Conservation (phyloP, 2,113 vertebrate genomes). For the Corapipo altera region DNA sequence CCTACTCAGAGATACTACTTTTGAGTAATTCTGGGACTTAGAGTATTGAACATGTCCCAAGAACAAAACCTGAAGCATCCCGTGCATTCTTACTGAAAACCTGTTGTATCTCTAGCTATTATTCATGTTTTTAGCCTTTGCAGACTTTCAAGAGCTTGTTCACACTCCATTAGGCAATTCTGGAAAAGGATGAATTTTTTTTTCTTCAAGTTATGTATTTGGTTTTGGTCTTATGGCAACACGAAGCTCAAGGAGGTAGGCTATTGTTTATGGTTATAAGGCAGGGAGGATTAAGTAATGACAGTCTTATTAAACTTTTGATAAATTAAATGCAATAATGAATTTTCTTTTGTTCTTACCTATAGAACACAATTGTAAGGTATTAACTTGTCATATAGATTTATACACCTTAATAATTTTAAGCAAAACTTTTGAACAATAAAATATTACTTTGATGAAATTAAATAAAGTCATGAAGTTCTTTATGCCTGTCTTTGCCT, state of each 20-base stretch:
- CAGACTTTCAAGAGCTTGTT: slow-evolving; percentile 15
- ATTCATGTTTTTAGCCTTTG: neutral
- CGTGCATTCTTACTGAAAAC: neutral
- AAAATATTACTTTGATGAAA: slow-evolving; percentile 49
- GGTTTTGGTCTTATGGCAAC: slow-evolving; percentile 44
- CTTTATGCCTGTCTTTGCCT: neutral
- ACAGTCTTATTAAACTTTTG: slow-evolving; percentile 75
- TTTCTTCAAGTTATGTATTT: slow-evolving; percentile 46
- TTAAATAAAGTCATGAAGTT: neutral
- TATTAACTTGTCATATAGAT: slow-evolving; percentile 72
- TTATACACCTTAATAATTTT: slow-evolving; percentile 71
- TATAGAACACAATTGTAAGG: slow-evolving; percentile 51
- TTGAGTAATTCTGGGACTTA: slow-evolving; percentile 1
- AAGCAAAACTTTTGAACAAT: slow-evolving; percentile 59
- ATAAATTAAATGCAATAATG: slow-evolving; percentile 74
- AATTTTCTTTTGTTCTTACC: slow-evolving; percentile 77
- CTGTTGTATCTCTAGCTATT: neutral
- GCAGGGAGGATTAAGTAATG: slow-evolving; percentile 56
- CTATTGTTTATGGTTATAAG: slow-evolving; percentile 61
- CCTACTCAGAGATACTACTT: slow-evolving; percentile 31
- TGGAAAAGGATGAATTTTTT: slow-evolving; percentile 49
- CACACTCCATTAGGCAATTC: slow-evolving; percentile 23
- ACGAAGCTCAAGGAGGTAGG: slow-evolving; percentile 39
- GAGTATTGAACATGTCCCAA: neutral
- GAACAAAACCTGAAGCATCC: neutral